phyloP scores from a whole-genome alignment of 2,113 vertebrate genomes.

The Leuciscus idus region DNA sequence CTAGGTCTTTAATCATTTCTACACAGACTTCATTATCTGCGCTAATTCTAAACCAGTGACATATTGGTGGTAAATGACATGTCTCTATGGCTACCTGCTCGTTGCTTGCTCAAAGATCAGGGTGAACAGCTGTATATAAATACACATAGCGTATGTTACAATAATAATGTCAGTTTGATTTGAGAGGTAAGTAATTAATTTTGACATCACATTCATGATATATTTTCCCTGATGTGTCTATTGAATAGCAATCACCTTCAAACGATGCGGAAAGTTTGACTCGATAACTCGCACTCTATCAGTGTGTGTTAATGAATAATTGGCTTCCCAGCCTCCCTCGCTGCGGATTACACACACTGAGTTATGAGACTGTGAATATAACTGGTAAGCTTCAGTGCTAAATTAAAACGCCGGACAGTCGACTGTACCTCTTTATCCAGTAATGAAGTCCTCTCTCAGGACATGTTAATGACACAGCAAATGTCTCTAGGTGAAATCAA shows the following conservation, averaged over 20 bases:
- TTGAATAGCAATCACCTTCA: conserved; percentile 29
- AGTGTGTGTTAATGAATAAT: conserved; percentile 30
- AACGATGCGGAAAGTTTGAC: background rate
- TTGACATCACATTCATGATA: conserved; percentile 5
- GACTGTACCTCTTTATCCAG: conserved; percentile 40
- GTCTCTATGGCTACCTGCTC: conserved; percentile 48
- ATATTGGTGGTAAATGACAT: conserved; percentile 39
- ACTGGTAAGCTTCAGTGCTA: conserved; percentile 24
- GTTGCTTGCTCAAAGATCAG: background rate
- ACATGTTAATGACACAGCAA: conserved; percentile 51
- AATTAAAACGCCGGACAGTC: conserved; percentile 25
- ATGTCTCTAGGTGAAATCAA: conserved; percentile 46
- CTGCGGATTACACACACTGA: conserved; percentile 29
- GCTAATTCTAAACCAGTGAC: conserved; percentile 42
- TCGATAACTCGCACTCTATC: conserved; percentile 16
- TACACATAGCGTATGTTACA: background rate
- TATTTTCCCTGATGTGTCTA: conserved; percentile 1
- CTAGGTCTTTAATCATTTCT: conserved; percentile 34
- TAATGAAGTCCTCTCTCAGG: conserved; percentile 47
- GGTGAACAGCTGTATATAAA: conserved; percentile 6
- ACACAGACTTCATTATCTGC: conserved; percentile 45
- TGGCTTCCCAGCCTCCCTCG: background rate
- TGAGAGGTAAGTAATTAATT: conserved; percentile 3
- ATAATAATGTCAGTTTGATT: conserved; percentile 17
- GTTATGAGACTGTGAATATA: conserved; percentile 18